Conservation (phyloP, 2,888 invertebrate genomes). For the Philereme transversata region DNA sequence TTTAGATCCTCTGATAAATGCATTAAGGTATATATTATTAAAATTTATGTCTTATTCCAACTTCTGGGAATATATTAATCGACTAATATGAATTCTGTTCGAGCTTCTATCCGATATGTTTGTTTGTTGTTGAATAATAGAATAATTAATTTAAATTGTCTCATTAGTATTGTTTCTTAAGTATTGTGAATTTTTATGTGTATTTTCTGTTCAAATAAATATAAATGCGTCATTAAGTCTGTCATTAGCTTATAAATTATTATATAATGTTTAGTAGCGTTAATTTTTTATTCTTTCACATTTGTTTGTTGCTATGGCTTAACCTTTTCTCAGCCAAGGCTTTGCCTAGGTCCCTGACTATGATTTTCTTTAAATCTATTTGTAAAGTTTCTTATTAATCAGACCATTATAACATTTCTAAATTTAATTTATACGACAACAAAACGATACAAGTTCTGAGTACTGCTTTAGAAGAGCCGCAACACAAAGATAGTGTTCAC, state of each 20-base stretch:
- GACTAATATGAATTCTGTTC: constrained; percentile 79
- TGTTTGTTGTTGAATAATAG: constrained; percentile 36
- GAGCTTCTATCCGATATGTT: constrained; percentile 67
- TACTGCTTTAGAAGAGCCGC: constrained; percentile 50
- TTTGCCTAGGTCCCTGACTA: too few relatives aligned
- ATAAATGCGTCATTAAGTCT: not conserved
- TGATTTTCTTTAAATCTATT: too few relatives aligned
- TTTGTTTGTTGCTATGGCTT: too few relatives aligned
- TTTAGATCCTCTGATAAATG: constrained; percentile 66
- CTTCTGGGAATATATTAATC: constrained; percentile 81
- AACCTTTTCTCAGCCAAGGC: too few relatives aligned
- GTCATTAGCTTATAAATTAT: too few relatives aligned
- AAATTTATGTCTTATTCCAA: constrained; percentile 82
- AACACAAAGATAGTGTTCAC: constrained; percentile 73
- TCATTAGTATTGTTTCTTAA: constrained; percentile 1
- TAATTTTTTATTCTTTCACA: too few relatives aligned
- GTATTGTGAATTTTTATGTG: not conserved
- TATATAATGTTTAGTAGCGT: too few relatives aligned
- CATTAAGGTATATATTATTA: constrained; percentile 74
- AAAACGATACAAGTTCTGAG: constrained; percentile 42
- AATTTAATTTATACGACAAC: constrained; percentile 21
- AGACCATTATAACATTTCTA: not conserved
- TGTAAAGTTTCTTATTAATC: too few relatives aligned
- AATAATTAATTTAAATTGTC: constrained; percentile 25
- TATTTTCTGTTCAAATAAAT: not conserved